Conservation (phyloP, 2,113 vertebrate genomes). For the Sinocyclocheilus anshuiensis region DNA sequence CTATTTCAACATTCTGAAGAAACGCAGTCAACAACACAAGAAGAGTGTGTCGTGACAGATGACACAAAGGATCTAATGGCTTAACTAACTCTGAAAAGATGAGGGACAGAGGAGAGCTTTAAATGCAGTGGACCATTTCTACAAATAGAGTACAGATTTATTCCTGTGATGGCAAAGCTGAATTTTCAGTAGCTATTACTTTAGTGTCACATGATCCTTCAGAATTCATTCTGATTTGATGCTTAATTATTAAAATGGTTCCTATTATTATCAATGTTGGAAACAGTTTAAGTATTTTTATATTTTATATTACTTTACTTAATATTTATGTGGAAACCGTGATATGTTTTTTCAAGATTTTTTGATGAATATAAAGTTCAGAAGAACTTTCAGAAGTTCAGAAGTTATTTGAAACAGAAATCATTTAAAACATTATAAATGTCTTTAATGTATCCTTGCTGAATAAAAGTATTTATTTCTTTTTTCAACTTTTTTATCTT, state of each 20-base stretch:
- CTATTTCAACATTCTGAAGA: constrained; percentile 16
- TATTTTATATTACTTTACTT: not conserved
- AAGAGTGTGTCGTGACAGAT: not conserved
- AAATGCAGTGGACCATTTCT: not conserved
- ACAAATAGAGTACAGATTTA: not conserved
- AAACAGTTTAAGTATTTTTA: too few species aligned
- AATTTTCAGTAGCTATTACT: not conserved
- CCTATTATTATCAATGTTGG: not conserved
- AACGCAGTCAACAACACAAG: not conserved
- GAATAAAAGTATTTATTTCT: too few species aligned
- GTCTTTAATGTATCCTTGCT: too few species aligned
- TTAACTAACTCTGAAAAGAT: constrained; percentile 16
- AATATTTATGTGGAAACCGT: not conserved
- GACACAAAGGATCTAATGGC: not conserved
- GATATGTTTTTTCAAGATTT: not conserved
- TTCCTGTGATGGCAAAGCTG: not conserved
- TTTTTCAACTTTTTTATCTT: not conserved
- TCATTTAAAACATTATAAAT: not conserved
- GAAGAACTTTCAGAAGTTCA: not conserved
- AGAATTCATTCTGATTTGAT: not conserved
- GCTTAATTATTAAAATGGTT: not conserved
- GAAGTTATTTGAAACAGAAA: not conserved
- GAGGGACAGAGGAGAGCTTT: not conserved
- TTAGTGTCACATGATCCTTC: not conserved
- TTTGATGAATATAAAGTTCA: not conserved